Percentiles rank a stretch among this genome's conserved stretches.
Evolutionary conservation across 2,113 vertebrate genomes (phyloP).

Genomic region (Hippocampus mohnikei): DNA sequence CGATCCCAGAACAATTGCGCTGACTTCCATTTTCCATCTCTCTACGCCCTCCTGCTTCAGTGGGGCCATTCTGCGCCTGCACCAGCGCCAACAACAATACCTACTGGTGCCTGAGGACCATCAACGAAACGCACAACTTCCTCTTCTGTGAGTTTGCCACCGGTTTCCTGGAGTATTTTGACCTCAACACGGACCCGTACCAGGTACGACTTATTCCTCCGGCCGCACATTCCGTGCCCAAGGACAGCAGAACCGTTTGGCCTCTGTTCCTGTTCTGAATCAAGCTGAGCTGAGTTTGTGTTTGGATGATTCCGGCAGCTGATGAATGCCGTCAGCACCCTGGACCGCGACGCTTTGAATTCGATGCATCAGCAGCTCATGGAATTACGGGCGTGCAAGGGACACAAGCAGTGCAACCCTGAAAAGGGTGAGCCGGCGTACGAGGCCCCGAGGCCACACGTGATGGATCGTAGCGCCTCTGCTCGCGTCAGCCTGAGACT

Average conservation of each 20-base stretch:
- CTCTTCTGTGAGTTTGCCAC: constrained; percentile 98
- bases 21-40: constrained; percentile 32
- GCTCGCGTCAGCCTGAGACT: constrained; percentile 13
- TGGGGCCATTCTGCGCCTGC: constrained; percentile 97
- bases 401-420: constrained; percentile 89
- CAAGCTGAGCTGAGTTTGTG: constrained; percentile 19
- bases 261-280: neutral
- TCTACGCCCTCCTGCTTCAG: constrained; percentile 58
- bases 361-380: constrained; percentile 88
- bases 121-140: constrained; percentile 97
- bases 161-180: constrained; percentile 96
- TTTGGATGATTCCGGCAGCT: constrained; percentile 70
- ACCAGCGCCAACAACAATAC: constrained; percentile 99
- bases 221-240: neutral
- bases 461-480: constrained; percentile 21
- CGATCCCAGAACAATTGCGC: constrained; percentile 24
- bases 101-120: constrained; percentile 94
- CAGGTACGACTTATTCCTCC: constrained; percentile 76
- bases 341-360: constrained; percentile 85
- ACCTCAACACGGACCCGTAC: constrained; percentile 92
- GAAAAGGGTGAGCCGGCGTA: constrained; percentile 79
- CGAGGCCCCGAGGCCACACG: constrained; percentile 13
- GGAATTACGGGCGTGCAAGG: constrained; percentile 89
- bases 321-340: constrained; percentile 85
- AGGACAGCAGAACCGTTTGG: neutral